Percentiles rank a stretch among this genome's conserved stretches.
phyloP scores from a whole-genome alignment of 2,797 vertebrate genomes.

The Eptatretus atami region DNA sequence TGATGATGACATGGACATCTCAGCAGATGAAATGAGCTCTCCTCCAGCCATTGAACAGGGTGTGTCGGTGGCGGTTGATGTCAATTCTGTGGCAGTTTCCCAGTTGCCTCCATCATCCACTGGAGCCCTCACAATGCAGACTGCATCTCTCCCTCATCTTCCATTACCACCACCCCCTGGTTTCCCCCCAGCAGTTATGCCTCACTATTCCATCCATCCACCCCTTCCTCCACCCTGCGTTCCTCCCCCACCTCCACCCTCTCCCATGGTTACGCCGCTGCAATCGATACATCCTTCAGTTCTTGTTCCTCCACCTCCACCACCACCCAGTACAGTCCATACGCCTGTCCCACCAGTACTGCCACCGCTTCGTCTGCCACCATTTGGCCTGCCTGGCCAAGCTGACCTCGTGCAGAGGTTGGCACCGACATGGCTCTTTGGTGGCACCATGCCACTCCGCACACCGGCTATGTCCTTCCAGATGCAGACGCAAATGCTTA shows the following conservation, averaged over 20 bases:
- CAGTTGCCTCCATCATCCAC: slow-evolving; percentile 35
- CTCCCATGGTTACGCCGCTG: slow-evolving; percentile 8
- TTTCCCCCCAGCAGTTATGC: slow-evolving; percentile 26
- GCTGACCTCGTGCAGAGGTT: slow-evolving; percentile 2
- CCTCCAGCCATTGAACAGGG: slow-evolving; percentile 46
- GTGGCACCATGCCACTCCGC: slow-evolving; percentile 48
- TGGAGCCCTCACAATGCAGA: slow-evolving; percentile 17
- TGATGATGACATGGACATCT: slow-evolving; percentile 97
- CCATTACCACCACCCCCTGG: slow-evolving; percentile 22
- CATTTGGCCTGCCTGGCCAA: slow-evolving; percentile 37
- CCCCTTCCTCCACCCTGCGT: slow-evolving; percentile 26
- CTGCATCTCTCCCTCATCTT: slow-evolving; percentile 14
- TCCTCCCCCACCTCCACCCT: slow-evolving; percentile 14
- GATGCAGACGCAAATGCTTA: slow-evolving; percentile 96
- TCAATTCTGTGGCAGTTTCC: slow-evolving; percentile 20
- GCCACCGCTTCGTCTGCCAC: slow-evolving; percentile 32
- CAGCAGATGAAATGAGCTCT: slow-evolving; percentile 61
- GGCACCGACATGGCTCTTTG: neutral
- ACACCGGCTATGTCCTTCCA: slow-evolving; percentile 82
- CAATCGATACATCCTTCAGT: slow-evolving; percentile 30
- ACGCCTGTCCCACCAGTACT: slow-evolving; percentile 13
- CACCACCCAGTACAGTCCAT: slow-evolving; percentile 30
- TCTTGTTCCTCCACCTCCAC: slow-evolving; percentile 36
- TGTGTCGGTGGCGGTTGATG: slow-evolving; percentile 17
- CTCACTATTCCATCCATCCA: slow-evolving; percentile 21